Evolutionary conservation across 2,797 vertebrate species (phyloP), one percentile per base, ranked within the genome.

Genomic region (Menidia menidia): DNA sequence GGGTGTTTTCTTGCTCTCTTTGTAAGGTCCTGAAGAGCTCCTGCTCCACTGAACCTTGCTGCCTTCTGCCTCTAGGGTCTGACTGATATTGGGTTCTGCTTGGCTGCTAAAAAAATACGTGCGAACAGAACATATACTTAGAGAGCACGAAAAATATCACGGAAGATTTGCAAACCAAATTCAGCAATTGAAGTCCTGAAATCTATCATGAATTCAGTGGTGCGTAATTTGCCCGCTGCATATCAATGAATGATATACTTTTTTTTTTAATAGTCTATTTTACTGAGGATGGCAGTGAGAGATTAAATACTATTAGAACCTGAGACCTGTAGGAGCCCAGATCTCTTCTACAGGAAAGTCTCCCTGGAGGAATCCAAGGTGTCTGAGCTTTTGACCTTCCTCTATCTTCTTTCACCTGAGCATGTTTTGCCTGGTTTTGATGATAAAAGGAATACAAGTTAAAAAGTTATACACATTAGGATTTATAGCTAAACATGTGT

Each of bases 301-400:
- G 2, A 63, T 45, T 7, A 67, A 48, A 4, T 4, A 57, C 4
- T n/a, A 47, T 25, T 56, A 72, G 82, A 7, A 96, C 96, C 95
- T 96, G 95, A 93, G 93, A 90, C 63, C 92, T 94, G 90, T 88
- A 87, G 62, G 85, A 73, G 33, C 71, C 68, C 58, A 65, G 68
- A 43, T 93, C 80, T 42, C 92, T 93, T 61, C 92, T 90, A 59
- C 88, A 30, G 50, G 95, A 91, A 51, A 88, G 82, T 83, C 91
- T 96, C 87, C 97, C 97, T 3, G 97, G 96, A 73, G 96, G 97
- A 48, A 97, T 89, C 97, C 97, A 98, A 7, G 97, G 97, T 50
- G 91, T 92, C 67, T 93, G 93, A 41, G 91, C 89, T 91, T 94
- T 96, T 31, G 94, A 87, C 69, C 84, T 93, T 60, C 89, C 81